phyloP scores from a whole-genome alignment of 2,797 vertebrate species.

The Helostoma temminkii region DNA sequence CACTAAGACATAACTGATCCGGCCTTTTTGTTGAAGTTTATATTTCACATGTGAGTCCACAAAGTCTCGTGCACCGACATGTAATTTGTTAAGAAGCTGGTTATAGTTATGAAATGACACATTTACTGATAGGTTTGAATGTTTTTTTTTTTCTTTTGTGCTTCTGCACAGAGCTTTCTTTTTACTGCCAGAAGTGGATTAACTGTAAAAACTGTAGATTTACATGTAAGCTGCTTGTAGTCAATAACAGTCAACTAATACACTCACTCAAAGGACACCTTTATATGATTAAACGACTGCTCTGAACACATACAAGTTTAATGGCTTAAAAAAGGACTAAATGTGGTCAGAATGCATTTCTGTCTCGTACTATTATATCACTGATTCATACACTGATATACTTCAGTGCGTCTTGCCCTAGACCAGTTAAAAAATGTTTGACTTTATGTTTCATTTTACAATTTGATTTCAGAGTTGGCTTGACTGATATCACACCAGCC shows the following conservation, averaged over 20 bases:
- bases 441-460: too few species aligned
- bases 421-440: background rate
- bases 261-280: background rate
- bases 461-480: constrained; percentile 15
- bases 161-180: constrained; percentile 12
- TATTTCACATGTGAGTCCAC: constrained; percentile 25
- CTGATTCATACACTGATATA: background rate
- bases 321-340: constrained; percentile 9
- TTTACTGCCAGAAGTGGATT: constrained; percentile 13
- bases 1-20: constrained; percentile 5
- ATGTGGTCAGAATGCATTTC: constrained; percentile 38
- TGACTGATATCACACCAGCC: constrained; percentile 9
- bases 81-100: constrained; percentile 6
- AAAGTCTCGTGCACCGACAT: constrained; percentile 14
- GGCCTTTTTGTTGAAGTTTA: constrained; percentile 15
- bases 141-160: background rate
- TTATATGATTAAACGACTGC: constrained; percentile 9
- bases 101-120: constrained; percentile 19
- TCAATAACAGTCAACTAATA: constrained; percentile 16
- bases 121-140: constrained; percentile 5
- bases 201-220: constrained; percentile 34
- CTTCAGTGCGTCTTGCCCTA: background rate
- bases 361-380: constrained; percentile 29
- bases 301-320: constrained; percentile 1
- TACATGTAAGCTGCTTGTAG: constrained; percentile 22